Conservation (phyloP, 2,113 vertebrate genomes). For the Notarius lentiginosus region DNA sequence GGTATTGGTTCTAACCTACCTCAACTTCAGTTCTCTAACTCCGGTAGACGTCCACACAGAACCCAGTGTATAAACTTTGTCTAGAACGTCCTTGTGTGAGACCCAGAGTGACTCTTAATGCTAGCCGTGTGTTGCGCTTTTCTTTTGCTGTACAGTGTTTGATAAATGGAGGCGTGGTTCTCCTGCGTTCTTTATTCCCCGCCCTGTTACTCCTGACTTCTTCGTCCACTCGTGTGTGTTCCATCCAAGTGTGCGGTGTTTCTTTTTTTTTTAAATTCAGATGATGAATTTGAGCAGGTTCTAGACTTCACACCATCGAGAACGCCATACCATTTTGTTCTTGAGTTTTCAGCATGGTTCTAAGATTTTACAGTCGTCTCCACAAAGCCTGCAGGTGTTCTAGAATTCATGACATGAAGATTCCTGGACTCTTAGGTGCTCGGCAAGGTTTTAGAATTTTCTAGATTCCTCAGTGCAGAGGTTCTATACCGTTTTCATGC, state of each 20-base stretch:
- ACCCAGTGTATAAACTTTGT: constrained; percentile 30
- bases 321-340: not conserved
- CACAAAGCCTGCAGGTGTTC: not conserved
- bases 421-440: not conserved
- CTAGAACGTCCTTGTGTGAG: not conserved
- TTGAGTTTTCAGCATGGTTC: not conserved
- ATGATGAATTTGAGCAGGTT: not conserved
- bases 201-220: not conserved
- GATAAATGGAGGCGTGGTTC: constrained; percentile 2
- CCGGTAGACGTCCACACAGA: constrained; percentile 20
- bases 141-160: constrained; percentile 15
- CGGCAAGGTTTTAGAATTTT: too few species aligned
- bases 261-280: not conserved
- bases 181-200: constrained; percentile 17
- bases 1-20: constrained; percentile 28
- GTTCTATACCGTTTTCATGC: not conserved
- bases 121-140: not conserved
- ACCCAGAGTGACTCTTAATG: not conserved
- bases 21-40: constrained; percentile 18
- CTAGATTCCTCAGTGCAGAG: not conserved
- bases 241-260: not conserved
- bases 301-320: not conserved
- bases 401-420: not conserved
- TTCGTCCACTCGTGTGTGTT: not conserved
- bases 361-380: not conserved